Conservation (phyloP, 2,797 vertebrate species). For the Brachyalestes nurse region DNA sequence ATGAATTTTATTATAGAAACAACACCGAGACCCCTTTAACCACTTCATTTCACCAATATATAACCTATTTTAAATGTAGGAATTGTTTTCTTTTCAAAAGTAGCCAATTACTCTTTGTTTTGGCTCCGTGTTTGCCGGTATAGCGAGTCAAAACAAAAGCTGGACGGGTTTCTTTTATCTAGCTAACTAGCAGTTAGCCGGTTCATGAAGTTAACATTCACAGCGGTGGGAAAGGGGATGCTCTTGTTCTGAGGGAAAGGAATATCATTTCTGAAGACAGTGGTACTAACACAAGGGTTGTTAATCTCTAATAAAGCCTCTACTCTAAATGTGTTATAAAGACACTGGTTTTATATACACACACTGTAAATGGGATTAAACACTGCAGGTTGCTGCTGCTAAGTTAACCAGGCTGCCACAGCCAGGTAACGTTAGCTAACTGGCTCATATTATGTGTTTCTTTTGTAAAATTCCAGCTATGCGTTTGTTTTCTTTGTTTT, state of each 20-base stretch:
- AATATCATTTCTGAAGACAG: background rate
- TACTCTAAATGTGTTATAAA: background rate
- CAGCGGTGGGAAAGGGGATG: no score
- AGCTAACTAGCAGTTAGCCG: background rate
- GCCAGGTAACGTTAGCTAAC: background rate
- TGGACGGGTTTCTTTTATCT: background rate
- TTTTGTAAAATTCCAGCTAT: background rate
- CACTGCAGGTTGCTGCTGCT: background rate
- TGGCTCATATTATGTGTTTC: background rate
- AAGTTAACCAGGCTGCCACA: background rate
- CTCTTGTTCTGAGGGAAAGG: no score
- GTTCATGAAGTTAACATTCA: background rate
- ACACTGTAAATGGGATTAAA: background rate
- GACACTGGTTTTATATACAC: background rate
- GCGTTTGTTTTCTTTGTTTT: background rate
- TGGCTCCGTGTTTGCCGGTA: background rate
- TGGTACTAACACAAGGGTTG: background rate
- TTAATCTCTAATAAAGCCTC: background rate
- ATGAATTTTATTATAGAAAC: no score
- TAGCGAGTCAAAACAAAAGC: background rate
- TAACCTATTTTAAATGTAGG: no score
- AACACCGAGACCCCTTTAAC: background rate
- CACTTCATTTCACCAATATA: background rate
- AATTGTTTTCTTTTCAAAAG: background rate
- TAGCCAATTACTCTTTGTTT: background rate